These are phyloP conservation scores for Ormia ochracea DNA, from an alignment of 2,888 invertebrate species.

Conservation along the genomic window DNA sequence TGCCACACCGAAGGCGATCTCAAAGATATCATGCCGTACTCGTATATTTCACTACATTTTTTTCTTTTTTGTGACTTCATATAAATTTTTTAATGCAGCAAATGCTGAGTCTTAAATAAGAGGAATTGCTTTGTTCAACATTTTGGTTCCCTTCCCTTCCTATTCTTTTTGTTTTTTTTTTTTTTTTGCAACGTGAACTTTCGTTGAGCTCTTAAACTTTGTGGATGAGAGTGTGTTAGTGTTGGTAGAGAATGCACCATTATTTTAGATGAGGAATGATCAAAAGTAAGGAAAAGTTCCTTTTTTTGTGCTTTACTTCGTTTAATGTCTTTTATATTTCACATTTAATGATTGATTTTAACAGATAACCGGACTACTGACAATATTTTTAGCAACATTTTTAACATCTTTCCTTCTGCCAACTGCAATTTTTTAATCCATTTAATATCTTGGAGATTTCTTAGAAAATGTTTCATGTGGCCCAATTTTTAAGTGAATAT, in stretches of 20 bases:
- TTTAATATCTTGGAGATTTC: neutral
- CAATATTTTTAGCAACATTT: neutral
- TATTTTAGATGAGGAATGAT: conserved; percentile 32
- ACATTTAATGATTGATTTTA: conserved; percentile 49
- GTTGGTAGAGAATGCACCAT: conserved; percentile 8
- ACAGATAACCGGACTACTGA: conserved; percentile 25
- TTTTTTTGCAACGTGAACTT: conserved; percentile 27
- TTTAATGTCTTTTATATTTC: conserved; percentile 22
- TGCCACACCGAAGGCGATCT: conserved; percentile 60
- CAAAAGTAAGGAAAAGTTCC: neutral
- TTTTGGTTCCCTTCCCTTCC: too few relatives aligned
- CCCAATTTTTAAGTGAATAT: neutral
- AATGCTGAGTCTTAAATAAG: conserved; percentile 15
- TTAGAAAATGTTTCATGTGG: neutral
- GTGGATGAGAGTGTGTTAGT: neutral
- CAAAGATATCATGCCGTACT: conserved; percentile 31
- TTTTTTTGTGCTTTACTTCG: too few relatives aligned
- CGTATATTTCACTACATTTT: neutral
- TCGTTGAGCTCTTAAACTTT: conserved; percentile 1
- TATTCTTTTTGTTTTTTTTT: too few relatives aligned
- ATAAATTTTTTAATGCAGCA: conserved; percentile 21
- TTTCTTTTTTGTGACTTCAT: neutral
- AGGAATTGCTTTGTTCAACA: conserved; percentile 17
- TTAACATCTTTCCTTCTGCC: conserved; percentile 12
- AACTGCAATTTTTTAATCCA: neutral